These are phyloP conservation scores for Zaprionus nigranus DNA, from an alignment of 1,140 invertebrate species.

Conservation along the genomic window DNA sequence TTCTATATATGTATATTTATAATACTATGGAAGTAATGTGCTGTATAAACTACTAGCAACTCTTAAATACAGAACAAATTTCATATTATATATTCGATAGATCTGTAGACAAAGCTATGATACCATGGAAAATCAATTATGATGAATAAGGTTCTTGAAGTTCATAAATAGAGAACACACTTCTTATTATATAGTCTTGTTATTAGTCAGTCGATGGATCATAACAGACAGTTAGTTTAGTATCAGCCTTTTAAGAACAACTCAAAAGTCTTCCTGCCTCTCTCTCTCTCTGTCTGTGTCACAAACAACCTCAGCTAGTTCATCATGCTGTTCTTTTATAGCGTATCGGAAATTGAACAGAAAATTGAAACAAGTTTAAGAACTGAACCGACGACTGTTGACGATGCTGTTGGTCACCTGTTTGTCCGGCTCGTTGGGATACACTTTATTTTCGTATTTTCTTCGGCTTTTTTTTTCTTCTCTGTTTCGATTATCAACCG, in stretches of 20 bases:
- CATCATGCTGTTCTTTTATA: background rate
- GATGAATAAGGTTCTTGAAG: too few relatives aligned
- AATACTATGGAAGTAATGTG: too few relatives aligned
- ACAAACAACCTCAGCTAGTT: background rate
- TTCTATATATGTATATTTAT: too few relatives aligned
- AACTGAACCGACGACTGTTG: constrained; percentile 69
- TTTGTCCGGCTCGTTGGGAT: constrained; percentile 64
- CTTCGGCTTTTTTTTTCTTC: constrained; percentile 10
- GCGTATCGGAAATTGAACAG: constrained; percentile 53
- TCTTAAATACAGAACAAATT: background rate
- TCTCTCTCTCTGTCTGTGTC: background rate
- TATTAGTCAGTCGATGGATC: too few relatives aligned
- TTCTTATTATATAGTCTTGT: too few relatives aligned
- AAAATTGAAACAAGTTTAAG: constrained; percentile 80
- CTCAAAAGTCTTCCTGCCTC: background rate
- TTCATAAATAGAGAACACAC: too few relatives aligned
- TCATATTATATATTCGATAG: background rate
- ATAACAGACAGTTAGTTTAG: too few relatives aligned
- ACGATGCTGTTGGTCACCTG: constrained; percentile 69
- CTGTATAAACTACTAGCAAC: too few relatives aligned
- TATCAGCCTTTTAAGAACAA: too few relatives aligned
- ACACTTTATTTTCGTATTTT: constrained; percentile 29
- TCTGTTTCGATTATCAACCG: constrained; percentile 64
- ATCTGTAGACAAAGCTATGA: too few relatives aligned
- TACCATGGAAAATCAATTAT: too few relatives aligned